These are phyloP conservation scores for Chionodraco myersi DNA, from an alignment of 2,113 vertebrate species.

Conservation along the genomic window DNA sequence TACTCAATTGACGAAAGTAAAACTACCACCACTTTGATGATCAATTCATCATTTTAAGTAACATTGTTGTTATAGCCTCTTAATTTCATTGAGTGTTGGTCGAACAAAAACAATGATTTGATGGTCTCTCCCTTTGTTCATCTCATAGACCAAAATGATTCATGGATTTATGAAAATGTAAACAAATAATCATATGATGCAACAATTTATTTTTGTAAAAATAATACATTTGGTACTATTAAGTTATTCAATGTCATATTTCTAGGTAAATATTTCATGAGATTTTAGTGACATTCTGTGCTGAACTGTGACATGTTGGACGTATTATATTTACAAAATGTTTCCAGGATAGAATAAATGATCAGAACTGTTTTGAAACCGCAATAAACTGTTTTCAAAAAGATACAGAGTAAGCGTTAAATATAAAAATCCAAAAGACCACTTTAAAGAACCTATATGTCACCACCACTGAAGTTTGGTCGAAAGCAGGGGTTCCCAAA, in stretches of 20 bases:
- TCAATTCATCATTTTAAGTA: not conserved
- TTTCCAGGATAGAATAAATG: not conserved
- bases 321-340: not conserved
- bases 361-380: conserved; percentile 23
- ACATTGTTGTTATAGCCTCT: not conserved
- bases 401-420: not conserved
- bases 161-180: not conserved
- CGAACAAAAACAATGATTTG: not conserved
- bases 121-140: not conserved
- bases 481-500: too few species aligned
- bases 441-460: not conserved
- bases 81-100: not conserved
- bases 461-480: too few species aligned
- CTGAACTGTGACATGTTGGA: not conserved
- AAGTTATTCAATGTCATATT: not conserved
- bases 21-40: not conserved
- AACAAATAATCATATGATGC: not conserved
- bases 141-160: not conserved
- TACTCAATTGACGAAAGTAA: not conserved
- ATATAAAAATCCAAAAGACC: not conserved
- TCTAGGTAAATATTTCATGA: not conserved
- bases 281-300: not conserved
- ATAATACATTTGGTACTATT: not conserved
- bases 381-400: not conserved
- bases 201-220: not conserved